A percentile compares a stretch with the other conserved stretches of the same genome.
Conservation (phyloP, 2,797 vertebrate genomes). For the Danio aesculapii region DNA sequence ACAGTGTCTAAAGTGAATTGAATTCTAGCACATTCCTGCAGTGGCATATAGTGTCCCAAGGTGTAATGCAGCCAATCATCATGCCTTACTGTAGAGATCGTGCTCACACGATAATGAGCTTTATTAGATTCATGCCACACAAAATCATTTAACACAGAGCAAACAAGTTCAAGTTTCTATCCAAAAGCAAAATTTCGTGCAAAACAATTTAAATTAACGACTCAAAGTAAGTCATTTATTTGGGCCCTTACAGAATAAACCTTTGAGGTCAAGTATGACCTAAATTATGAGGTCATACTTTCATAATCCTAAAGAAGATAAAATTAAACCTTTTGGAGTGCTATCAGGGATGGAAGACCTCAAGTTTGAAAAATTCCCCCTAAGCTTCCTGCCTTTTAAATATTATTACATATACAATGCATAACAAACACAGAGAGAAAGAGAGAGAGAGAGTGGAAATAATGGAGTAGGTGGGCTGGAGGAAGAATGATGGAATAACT, state of each 20-base stretch:
- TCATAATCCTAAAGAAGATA: conserved; percentile 1
- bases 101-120: conserved; percentile 1
- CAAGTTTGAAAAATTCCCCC: not conserved
- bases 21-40: not conserved
- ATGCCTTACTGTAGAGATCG: not conserved
- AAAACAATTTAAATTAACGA: not conserved
- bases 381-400: not conserved
- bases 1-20: not conserved
- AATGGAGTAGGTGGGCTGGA: not conserved
- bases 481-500: not conserved
- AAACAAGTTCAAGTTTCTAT: not conserved
- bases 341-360: not conserved
- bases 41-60: not conserved
- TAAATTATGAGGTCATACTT: not conserved
- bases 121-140: not conserved
- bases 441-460: not conserved
- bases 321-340: conserved; percentile 5
- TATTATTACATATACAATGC: not conserved
- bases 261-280: too few relatives aligned
- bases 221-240: not conserved
- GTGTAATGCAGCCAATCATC: not conserved
- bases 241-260: conserved; percentile 4
- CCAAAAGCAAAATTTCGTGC: not conserved
- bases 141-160: too few relatives aligned
- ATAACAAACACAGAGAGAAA: too few relatives aligned